These are phyloP conservation scores for Alsophila aescularia DNA, from an alignment of 2,888 invertebrate species.

Conservation along the genomic window DNA sequence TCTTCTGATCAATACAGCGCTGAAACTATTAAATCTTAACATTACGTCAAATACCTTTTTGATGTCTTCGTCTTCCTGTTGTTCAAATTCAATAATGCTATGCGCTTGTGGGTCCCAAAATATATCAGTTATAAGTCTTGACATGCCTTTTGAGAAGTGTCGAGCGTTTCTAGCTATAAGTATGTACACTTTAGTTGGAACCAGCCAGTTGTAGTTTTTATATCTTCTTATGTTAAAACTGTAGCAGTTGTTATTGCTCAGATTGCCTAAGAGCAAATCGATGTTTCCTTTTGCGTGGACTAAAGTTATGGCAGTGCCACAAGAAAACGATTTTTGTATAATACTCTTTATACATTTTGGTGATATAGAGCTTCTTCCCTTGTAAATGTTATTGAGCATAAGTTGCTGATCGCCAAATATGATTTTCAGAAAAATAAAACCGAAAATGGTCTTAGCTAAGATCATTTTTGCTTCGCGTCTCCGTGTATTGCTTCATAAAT, in stretches of 20 bases:
- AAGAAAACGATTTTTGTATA: slow-evolving; percentile 42
- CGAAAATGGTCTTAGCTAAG: background rate
- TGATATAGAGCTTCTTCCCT: background rate
- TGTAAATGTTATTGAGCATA: background rate
- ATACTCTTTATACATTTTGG: slow-evolving; percentile 44
- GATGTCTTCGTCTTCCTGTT: slow-evolving; percentile 37
- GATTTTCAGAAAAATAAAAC: background rate
- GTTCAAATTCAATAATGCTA: slow-evolving; percentile 47
- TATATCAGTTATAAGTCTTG: slow-evolving; percentile 46
- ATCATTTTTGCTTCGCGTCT: slow-evolving; percentile 3
- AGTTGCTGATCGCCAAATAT: background rate
- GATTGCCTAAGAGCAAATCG: slow-evolving; percentile 37
- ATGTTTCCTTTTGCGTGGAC: slow-evolving; percentile 40
- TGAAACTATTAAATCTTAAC: slow-evolving; percentile 47
- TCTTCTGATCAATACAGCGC: slow-evolving; percentile 49
- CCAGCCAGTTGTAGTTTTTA: slow-evolving; percentile 40
- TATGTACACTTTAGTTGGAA: slow-evolving; percentile 51
- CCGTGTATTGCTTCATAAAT: background rate
- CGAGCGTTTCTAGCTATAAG: slow-evolving; percentile 44
- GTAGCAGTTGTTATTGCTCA: slow-evolving; percentile 45
- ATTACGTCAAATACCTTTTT: slow-evolving; percentile 44
- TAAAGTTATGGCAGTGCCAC: slow-evolving; percentile 43
- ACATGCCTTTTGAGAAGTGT: slow-evolving; percentile 43
- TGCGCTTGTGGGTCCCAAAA: slow-evolving; percentile 62
- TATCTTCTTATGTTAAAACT: slow-evolving; percentile 45